Conservation (phyloP, 2,113 vertebrate genomes). For the Puma concolor region DNA sequence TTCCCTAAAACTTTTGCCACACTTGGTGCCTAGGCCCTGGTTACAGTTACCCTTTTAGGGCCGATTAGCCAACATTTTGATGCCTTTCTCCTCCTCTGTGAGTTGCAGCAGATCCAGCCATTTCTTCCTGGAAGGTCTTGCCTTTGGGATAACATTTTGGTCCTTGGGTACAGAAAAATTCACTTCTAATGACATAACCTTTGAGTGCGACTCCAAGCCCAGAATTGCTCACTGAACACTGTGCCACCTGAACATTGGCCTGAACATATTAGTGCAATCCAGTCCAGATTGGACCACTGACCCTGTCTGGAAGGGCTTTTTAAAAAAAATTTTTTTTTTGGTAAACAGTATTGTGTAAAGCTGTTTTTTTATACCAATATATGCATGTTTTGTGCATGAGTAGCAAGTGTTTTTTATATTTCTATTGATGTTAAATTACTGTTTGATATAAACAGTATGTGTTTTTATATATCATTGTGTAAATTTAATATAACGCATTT, state of each 20-base stretch:
- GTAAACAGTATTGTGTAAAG: conserved; percentile 87
- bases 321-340: conserved; percentile 46
- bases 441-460: conserved; percentile 88
- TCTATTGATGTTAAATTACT: conserved; percentile 87
- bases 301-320: conserved; percentile 81
- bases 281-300: conserved; percentile 78
- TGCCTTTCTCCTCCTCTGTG: conserved; percentile 42
- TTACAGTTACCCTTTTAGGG: conserved; percentile 40
- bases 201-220: not conserved
- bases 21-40: conserved; percentile 59
- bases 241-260: conserved; percentile 57
- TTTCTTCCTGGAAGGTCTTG: conserved; percentile 45
- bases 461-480: conserved; percentile 90
- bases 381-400: conserved; percentile 89
- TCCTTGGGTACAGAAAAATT: conserved; percentile 46
- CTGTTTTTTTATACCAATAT: conserved; percentile 81
- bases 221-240: conserved; percentile 32
- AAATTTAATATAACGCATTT: conserved; percentile 92
- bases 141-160: conserved; percentile 52
- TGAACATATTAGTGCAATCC: not conserved
- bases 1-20: conserved; percentile 47
- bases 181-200: conserved; percentile 1
- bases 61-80: not conserved
- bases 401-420: conserved; percentile 88
- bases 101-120: conserved; percentile 45